phyloP scores from a whole-genome alignment of 2,113 vertebrate genomes.

The Istiophorus platypterus region DNA sequence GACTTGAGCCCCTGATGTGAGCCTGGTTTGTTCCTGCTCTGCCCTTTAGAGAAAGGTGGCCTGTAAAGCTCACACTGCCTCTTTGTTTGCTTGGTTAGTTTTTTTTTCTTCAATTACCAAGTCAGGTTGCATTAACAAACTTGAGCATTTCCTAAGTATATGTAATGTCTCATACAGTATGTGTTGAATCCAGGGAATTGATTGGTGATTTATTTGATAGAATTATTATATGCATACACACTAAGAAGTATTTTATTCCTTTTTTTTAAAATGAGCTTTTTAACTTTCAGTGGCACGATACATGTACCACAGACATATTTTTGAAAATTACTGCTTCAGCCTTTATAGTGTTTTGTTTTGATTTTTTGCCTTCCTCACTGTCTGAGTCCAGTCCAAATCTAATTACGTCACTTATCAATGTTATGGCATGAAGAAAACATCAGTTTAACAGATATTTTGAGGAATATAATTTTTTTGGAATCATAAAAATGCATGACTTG shows the following conservation, averaged over 20 bases:
- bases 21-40: constrained; percentile 42
- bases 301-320: too few relatives aligned
- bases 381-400: too few relatives aligned
- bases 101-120: neutral
- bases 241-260: neutral
- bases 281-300: neutral
- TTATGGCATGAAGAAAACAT: neutral
- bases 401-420: neutral
- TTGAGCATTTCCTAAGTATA: neutral
- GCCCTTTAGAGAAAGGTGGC: constrained; percentile 1
- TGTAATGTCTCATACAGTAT: neutral
- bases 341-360: too few relatives aligned
- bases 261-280: too few relatives aligned
- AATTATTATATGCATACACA: neutral
- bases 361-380: neutral
- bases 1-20: constrained; percentile 24
- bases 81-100: neutral
- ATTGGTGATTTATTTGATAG: neutral
- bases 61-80: constrained; percentile 21
- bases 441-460: neutral
- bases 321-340: too few relatives aligned
- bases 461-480: neutral
- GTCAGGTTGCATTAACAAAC: neutral
- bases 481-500: neutral
- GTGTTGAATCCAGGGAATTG: neutral